A percentile compares a stretch with the other conserved stretches of the same genome.
phyloP scores from a whole-genome alignment of 1,140 invertebrate genomes.

The Drosophila repleta region DNA sequence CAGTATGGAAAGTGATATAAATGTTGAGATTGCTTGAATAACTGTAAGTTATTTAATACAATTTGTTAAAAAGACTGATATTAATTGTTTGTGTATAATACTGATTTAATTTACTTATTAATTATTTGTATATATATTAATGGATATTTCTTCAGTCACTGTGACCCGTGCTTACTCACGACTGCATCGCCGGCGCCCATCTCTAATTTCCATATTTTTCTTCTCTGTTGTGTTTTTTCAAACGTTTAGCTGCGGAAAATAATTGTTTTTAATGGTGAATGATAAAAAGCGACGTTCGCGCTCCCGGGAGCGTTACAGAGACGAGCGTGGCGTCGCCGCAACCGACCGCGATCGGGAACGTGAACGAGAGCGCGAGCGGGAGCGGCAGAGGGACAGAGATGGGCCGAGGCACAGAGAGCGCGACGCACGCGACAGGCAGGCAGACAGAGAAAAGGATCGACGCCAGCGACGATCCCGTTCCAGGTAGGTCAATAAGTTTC shows the following conservation, averaged over 20 bases:
- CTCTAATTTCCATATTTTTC: constrained; percentile 4
- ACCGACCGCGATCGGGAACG: constrained; percentile 48
- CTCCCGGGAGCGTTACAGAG: constrained; percentile 84
- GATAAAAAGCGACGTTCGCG: constrained; percentile 85
- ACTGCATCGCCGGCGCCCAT: constrained; percentile 7
- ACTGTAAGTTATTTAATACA: not conserved
- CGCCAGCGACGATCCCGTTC: constrained; percentile 78
- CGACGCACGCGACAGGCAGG: constrained; percentile 41
- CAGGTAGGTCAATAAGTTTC: constrained; percentile 27
- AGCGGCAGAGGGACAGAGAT: constrained; percentile 50
- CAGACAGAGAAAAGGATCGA: constrained; percentile 60
- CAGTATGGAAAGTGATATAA: not conserved
- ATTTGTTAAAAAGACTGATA: too few relatives aligned
- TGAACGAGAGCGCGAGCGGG: constrained; percentile 53
- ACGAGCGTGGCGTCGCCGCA: constrained; percentile 43
- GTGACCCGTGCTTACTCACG: constrained; percentile 3
- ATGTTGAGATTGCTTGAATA: not conserved
- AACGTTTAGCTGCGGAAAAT: constrained; percentile 32
- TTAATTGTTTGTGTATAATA: not conserved
- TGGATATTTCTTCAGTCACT: not conserved
- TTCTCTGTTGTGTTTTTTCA: constrained; percentile 34
- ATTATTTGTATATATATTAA: not conserved
- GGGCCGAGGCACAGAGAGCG: constrained; percentile 55
- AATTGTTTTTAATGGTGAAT: constrained; percentile 82
- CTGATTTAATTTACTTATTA: not conserved